These are phyloP conservation scores for Anseranas semipalmata DNA, from an alignment of 2,113 vertebrate genomes.

Conservation along the genomic window DNA sequence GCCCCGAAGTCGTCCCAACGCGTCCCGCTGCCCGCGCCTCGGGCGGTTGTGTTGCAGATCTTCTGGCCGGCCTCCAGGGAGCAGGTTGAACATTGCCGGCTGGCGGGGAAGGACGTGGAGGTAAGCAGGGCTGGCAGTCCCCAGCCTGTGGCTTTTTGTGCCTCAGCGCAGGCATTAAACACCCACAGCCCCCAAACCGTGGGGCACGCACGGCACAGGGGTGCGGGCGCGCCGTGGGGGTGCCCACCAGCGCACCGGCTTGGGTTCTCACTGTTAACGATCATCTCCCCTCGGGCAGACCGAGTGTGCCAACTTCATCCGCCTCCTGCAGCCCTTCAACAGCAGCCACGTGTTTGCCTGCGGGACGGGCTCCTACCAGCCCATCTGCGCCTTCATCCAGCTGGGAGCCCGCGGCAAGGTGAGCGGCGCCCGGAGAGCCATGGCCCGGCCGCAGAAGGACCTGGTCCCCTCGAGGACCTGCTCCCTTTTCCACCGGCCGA, in stretches of 20 bases:
- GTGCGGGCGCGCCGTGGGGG: not conserved
- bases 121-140: slow-evolving; percentile 54
- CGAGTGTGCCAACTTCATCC: slow-evolving; percentile 88
- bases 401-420: slow-evolving; percentile 76
- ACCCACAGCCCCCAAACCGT: too few species aligned
- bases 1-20: too few species aligned
- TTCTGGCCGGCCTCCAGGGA: slow-evolving; percentile 83
- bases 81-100: slow-evolving; percentile 81
- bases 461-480: accelerated
- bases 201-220: too few species aligned
- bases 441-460: not conserved
- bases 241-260: not conserved
- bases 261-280: not conserved
- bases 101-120: slow-evolving; percentile 83
- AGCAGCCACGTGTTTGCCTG: slow-evolving; percentile 84
- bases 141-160: too few species aligned
- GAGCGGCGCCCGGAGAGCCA: not conserved
- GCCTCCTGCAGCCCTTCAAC: slow-evolving; percentile 86
- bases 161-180: too few species aligned
- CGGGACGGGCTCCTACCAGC: slow-evolving; percentile 86
- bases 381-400: slow-evolving; percentile 83
- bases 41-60: slow-evolving; percentile 73
- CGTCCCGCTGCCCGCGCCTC: too few species aligned
- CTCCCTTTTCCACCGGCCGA: too few species aligned
- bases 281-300: slow-evolving; percentile 63